Conservation (phyloP, 1,140 invertebrate species). For the Listronotus oregonensis region DNA sequence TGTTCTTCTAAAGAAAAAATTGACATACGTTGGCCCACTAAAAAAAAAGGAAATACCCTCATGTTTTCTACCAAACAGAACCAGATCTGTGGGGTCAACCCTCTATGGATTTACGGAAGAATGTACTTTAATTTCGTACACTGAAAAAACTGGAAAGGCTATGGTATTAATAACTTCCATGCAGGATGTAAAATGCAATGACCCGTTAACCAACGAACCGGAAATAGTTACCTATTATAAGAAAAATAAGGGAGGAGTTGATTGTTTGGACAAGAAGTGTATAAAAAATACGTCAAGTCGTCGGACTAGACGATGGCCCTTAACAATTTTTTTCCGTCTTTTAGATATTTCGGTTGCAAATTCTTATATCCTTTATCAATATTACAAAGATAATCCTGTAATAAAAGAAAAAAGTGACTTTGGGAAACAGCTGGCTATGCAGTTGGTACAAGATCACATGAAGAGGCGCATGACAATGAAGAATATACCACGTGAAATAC, state of each 20-base stretch:
- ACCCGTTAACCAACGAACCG: conserved; percentile 31
- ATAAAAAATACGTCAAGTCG: conserved; percentile 6
- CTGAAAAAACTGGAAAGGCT: conserved; percentile 34
- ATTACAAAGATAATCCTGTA: conserved; percentile 5
- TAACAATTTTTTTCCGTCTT: conserved; percentile 32
- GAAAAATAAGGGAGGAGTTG: conserved; percentile 51
- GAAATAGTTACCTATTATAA: conserved; percentile 54
- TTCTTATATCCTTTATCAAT: conserved; percentile 17
- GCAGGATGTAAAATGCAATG: conserved; percentile 8
- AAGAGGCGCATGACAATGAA: background rate
- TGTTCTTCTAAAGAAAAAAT: conserved; percentile 39
- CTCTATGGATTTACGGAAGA: conserved; percentile 44
- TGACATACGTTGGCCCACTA: conserved; percentile 44
- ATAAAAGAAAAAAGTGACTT: conserved; percentile 7
- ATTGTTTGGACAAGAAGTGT: conserved; percentile 18
- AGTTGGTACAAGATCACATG: conserved; percentile 2
- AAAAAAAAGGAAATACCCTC: conserved; percentile 26
- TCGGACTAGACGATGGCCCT: conserved; percentile 24
- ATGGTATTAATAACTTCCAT: conserved; percentile 19
- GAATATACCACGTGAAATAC: conserved; percentile 3
- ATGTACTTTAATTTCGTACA: conserved; percentile 45
- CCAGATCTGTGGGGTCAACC: conserved; percentile 36
- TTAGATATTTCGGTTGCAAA: conserved; percentile 15
- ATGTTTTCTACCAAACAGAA: conserved; percentile 28
- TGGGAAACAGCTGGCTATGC: background rate